Base-by-base conservation (phyloP, 2,888 invertebrate genomes). In the Pheosia tremula region DNA sequence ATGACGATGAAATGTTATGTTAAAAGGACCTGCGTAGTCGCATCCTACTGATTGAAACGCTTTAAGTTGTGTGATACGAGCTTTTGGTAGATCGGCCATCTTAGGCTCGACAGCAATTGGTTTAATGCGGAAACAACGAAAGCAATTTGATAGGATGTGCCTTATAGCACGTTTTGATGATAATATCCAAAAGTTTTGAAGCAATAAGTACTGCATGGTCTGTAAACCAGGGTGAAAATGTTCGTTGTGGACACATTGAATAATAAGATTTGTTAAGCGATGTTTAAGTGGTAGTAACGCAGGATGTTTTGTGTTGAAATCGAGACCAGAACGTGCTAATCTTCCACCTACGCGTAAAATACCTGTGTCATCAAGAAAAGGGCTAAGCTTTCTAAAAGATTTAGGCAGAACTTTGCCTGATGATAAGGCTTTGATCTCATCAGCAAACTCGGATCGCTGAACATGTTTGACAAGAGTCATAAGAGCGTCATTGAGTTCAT, bases 401-500 rank as follows among this genome's bases (percentile, higher is more conserved):
- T 52, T 52, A 24, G 52, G 1, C 6, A 52, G n/a, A 8, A 38
- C 11, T 9, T 7, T 54, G 4, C 38, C 38, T 10, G 4, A 7
- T 53, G 5, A 10, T 54, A 54, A 38, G 8, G 8, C 4, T 10
- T 54, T 5, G 38, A 54, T 54, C 10, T 37, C 37, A 5, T 10
- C 54, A 3, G 38, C 54, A 4, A 54, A 54, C 9, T 37, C 9
- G 10, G 4, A 8, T 8, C 8, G 38, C 54, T 54, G 54, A 37
- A 38, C 54, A 10, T 52, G 52, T 52, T 52, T 52, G 5, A 52
- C 52, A 52, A 52, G 13, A 36, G 13, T n/a, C 52, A 52, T 52
- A 5, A 52, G 24, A n/a, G 52, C 52, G 5, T 24, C 9, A 36
- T 52, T 13, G 13, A 52, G 52, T 52, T 52, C 52, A 24, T 24